Evolutionary conservation across 2,113 vertebrate genomes (phyloP).

Genomic region (Limanda limanda): DNA sequence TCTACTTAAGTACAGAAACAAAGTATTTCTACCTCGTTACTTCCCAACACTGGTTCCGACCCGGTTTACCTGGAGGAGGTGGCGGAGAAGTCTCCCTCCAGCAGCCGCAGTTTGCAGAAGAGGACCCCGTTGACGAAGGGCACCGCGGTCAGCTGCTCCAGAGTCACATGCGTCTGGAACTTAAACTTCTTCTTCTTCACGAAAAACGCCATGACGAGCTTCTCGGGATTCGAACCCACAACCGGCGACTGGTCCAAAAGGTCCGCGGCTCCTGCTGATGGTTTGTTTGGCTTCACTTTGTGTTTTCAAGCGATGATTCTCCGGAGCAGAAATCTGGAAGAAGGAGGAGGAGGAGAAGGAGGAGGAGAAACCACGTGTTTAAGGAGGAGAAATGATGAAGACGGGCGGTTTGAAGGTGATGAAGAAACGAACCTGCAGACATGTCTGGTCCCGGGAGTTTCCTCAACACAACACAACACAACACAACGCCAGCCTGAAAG

Average conservation of each 20-base stretch:
- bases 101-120: constrained; percentile 95
- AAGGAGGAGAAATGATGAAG: fast-evolving
- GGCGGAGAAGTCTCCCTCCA: constrained; percentile 93
- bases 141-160: constrained; percentile 94
- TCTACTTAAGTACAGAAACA: too few relatives aligned
- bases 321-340: not conserved
- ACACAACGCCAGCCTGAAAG: not conserved
- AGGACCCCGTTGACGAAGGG: constrained; percentile 97
- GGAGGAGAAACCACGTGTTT: not conserved
- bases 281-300: not conserved
- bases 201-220: constrained; percentile 90
- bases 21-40: too few relatives aligned
- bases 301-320: not conserved
- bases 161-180: constrained; percentile 94
- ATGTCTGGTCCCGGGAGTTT: constrained; percentile 9
- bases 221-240: too few relatives aligned
- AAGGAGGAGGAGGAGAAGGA: not conserved
- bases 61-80: constrained; percentile 89
- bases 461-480: not conserved
- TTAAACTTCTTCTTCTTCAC: constrained; percentile 99
- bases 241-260: not conserved
- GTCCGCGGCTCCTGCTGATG: not conserved
- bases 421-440: constrained; percentile 21
- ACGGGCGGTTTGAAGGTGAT: fast-evolving
- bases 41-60: too few relatives aligned